Evolutionary conservation across 2,888 invertebrate species (phyloP).

Genomic region (Apamea crenata): DNA sequence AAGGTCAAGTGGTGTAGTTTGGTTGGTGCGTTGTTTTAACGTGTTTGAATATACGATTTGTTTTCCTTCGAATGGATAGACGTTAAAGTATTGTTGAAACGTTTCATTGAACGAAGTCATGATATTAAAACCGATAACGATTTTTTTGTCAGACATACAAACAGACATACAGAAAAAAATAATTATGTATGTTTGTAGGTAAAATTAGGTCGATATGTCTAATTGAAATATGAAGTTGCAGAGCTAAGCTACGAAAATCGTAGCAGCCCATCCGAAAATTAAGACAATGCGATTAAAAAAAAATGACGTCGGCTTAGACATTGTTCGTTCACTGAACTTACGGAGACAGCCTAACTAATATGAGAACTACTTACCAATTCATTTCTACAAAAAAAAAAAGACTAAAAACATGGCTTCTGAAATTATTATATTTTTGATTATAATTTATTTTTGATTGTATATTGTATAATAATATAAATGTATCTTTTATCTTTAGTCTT

Average conservation of each 20-base stretch:
- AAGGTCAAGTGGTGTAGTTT: constrained; percentile 73
- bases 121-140: background rate
- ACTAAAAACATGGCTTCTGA: background rate
- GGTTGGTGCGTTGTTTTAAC: constrained; percentile 16
- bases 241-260: background rate
- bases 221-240: background rate
- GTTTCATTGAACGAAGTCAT: background rate
- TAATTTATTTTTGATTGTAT: no score
- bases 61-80: background rate
- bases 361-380: no score
- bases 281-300: background rate
- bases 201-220: background rate
- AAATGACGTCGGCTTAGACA: no score
- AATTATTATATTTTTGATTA: background rate
- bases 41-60: constrained; percentile 2
- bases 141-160: background rate
- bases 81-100: background rate
- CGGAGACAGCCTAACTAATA: no score
- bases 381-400: no score
- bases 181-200: background rate
- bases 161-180: background rate
- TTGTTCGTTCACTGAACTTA: no score
- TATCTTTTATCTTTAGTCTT: no score
- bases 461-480: no score
- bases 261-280: background rate